phyloP scores from a whole-genome alignment of 2,888 invertebrate genomes.

The Herminia tarsipennalis region DNA sequence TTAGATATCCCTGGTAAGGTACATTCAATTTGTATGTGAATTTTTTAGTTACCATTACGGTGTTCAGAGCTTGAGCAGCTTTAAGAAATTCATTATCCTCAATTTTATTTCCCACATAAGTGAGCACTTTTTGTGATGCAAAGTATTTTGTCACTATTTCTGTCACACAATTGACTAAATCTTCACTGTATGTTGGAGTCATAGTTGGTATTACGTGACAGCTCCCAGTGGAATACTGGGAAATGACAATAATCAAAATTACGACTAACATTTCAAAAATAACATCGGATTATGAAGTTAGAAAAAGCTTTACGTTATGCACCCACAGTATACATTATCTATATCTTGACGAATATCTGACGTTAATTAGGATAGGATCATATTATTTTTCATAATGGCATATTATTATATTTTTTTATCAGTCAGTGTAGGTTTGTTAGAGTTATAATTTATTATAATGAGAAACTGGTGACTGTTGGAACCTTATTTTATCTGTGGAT shows the following conservation, averaged over 20 bases:
- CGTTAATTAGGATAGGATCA: background rate
- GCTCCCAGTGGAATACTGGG: background rate
- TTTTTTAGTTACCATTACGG: constrained; percentile 11
- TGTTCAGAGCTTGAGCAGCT: constrained; percentile 12
- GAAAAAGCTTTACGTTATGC: background rate
- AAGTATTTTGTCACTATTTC: constrained; percentile 27
- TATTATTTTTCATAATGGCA: background rate
- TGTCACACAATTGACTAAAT: constrained; percentile 25
- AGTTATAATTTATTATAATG: too few relatives aligned
- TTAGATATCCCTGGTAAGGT: constrained; percentile 45
- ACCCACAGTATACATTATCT: constrained; percentile 2
- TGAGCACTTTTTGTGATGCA: constrained; percentile 15
- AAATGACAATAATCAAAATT: constrained; percentile 9
- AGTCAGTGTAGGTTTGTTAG: background rate
- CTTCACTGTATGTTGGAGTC: background rate
- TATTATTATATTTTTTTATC: background rate
- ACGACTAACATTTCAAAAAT: constrained; percentile 8
- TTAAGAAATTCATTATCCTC: constrained; percentile 22
- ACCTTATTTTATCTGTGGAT: too few relatives aligned
- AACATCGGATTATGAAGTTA: background rate
- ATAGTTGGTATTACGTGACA: constrained; percentile 1
- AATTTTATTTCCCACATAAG: constrained; percentile 15
- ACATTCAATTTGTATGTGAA: background rate
- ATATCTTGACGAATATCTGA: constrained; percentile 7
- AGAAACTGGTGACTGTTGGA: too few relatives aligned